phyloP scores from a whole-genome alignment of 2,113 vertebrate genomes.

The Notothenia rossii region DNA sequence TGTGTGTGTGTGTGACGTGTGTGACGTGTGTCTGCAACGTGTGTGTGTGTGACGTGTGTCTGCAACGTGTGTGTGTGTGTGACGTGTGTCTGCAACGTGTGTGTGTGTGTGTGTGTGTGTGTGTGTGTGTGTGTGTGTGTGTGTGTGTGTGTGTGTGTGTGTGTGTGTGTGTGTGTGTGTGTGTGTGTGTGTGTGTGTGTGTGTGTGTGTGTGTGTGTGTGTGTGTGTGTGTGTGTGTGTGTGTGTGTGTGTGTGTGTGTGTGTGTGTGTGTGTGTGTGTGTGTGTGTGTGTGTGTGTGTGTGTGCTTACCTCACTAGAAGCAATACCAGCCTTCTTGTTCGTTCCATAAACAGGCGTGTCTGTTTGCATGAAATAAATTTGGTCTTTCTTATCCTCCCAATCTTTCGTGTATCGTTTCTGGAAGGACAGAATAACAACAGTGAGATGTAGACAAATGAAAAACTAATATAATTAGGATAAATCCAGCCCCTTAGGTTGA shows the following conservation, averaged over 20 bases:
- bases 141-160: background rate
- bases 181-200: constrained; percentile 1
- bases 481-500: background rate
- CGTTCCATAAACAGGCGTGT: constrained; percentile 91
- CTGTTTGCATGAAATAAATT: constrained; percentile 98
- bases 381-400: constrained; percentile 93
- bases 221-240: background rate
- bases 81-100: too few relatives aligned
- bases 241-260: constrained; percentile 18
- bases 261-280: constrained; percentile 12
- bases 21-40: background rate
- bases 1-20: constrained; percentile 17
- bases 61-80: background rate
- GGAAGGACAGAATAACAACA: constrained; percentile 24
- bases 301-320: constrained; percentile 88
- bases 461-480: background rate
- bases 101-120: constrained; percentile 12
- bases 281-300: background rate
- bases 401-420: constrained; percentile 94
- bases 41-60: too few relatives aligned
- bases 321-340: constrained; percentile 88
- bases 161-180: constrained; percentile 9
- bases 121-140: constrained; percentile 12
- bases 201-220: background rate
- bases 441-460: background rate